Evolutionary conservation across 2,113 vertebrate genomes (phyloP).

Genomic region (Ciconia boyciana): DNA sequence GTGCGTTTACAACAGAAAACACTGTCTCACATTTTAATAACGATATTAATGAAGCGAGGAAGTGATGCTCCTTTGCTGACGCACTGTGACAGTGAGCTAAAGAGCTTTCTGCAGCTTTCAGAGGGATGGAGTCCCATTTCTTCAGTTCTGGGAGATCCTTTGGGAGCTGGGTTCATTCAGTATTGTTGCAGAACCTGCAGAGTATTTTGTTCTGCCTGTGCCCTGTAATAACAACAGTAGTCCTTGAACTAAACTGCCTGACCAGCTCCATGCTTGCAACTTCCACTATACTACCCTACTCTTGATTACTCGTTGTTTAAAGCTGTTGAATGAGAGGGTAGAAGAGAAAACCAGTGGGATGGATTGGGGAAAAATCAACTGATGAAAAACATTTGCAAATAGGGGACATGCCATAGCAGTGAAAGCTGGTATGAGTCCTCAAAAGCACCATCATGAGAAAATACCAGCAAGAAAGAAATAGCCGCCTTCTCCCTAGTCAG

Average conservation of each 20-base stretch:
- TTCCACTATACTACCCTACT: neutral
- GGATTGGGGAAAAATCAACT: neutral
- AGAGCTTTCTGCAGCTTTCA: neutral
- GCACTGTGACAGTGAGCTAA: neutral
- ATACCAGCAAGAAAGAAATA: neutral
- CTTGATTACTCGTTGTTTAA: neutral
- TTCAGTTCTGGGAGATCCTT: neutral
- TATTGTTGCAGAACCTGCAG: neutral
- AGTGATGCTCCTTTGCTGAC: neutral
- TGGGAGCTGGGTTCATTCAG: neutral
- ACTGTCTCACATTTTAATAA: neutral
- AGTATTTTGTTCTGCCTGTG: neutral
- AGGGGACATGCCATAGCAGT: neutral
- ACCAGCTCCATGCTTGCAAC: neutral
- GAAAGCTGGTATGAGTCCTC: neutral
- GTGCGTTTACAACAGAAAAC: neutral
- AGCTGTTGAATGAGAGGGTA: neutral
- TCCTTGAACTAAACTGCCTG: neutral
- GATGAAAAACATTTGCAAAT: neutral
- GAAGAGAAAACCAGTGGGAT: neutral
- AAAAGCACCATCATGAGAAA: neutral
- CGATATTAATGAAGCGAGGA: neutral
- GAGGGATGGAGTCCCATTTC: neutral
- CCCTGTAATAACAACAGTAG: neutral
- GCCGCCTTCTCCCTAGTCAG: rapidly evolving